phyloP scores from a whole-genome alignment of 1,140 invertebrate genomes.

The Pseudomyrmex gracilis region DNA sequence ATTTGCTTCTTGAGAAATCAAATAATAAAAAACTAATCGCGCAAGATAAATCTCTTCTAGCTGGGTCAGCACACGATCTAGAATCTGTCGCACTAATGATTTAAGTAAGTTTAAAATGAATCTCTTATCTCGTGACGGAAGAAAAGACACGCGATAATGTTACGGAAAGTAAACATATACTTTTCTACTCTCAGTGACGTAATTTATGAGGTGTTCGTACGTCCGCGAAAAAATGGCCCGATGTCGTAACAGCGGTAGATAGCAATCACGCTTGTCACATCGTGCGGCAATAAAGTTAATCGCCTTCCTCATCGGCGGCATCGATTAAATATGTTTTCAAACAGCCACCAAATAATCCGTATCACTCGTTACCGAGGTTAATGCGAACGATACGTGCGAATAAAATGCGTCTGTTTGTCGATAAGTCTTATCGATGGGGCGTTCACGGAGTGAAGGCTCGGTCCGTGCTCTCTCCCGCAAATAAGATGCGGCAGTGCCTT shows the following conservation, averaged over 20 bases:
- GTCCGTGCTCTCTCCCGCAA: neutral
- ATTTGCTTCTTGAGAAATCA: neutral
- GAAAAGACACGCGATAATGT: conserved; percentile 41
- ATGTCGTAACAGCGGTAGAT: neutral
- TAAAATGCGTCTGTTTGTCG: conserved; percentile 14
- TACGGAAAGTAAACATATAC: conserved; percentile 27
- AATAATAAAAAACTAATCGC: neutral
- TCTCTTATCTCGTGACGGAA: conserved; percentile 55
- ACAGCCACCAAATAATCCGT: conserved; percentile 29
- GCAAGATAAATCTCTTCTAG: neutral
- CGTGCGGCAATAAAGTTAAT: conserved; percentile 17
- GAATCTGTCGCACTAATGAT: conserved; percentile 2
- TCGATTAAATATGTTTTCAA: conserved; percentile 21
- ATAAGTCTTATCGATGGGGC: conserved; percentile 59
- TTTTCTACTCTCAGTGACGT: conserved; percentile 4
- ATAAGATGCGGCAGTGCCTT: conserved; percentile 34
- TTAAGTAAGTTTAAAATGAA: neutral
- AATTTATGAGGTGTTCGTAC: neutral
- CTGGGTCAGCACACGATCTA: conserved; percentile 46
- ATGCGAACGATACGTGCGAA: conserved; percentile 34
- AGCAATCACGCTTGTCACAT: neutral
- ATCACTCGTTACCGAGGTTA: conserved; percentile 30
- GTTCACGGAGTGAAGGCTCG: conserved; percentile 20
- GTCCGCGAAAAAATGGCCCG: conserved; percentile 1
- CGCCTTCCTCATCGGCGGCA: neutral